phyloP scores from a whole-genome alignment of 2,888 invertebrate species.

The Cerastis rubricosa region DNA sequence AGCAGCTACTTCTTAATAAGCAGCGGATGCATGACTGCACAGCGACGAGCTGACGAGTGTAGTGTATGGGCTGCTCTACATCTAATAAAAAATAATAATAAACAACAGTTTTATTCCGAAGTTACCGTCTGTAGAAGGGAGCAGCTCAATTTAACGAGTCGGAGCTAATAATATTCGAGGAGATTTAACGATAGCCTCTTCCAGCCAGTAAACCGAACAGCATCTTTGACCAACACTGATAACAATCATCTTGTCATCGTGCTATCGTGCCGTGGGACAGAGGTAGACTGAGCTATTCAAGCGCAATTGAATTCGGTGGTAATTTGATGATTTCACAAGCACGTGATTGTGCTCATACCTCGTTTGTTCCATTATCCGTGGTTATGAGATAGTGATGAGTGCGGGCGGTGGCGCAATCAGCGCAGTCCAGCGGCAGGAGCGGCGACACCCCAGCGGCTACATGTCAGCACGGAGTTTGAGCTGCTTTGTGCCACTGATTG shows the following conservation, averaged over 20 bases:
- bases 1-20: neutral
- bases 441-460: neutral
- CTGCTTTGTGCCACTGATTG: conserved; percentile 52
- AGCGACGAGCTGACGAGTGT: neutral
- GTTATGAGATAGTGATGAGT: conserved; percentile 36
- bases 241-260: neutral
- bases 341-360: conserved; percentile 35
- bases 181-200: neutral
- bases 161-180: neutral
- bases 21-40: neutral
- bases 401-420: conserved; percentile 36
- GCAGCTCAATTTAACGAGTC: neutral
- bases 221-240: neutral
- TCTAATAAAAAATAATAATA: neutral
- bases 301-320: conserved; percentile 5
- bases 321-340: conserved; percentile 38
- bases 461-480: neutral
- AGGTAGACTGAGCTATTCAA: conserved; percentile 9
- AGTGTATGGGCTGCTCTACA: neutral
- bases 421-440: conserved; percentile 2
- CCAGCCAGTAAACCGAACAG: neutral
- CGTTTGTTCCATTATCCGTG: conserved; percentile 26
- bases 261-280: neutral
- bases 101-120: neutral
- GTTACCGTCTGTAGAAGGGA: neutral